Evolutionary conservation across 2,888 invertebrate genomes (phyloP).

Genomic region (Zaprionus lineosus): DNA sequence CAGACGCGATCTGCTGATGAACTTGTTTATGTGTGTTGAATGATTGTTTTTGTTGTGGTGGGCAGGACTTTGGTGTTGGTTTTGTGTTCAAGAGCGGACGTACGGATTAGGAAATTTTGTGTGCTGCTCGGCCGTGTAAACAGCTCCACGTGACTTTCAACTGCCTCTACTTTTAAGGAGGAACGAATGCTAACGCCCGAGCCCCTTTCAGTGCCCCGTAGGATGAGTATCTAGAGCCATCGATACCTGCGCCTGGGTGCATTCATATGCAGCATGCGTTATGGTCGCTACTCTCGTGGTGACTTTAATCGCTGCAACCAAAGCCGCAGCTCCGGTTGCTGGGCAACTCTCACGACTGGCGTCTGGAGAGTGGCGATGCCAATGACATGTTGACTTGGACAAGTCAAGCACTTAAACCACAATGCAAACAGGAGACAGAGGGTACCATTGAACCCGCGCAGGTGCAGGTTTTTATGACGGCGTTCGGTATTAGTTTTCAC

Average conservation of each 20-base stretch:
- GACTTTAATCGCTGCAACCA: constrained; percentile 11
- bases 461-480: constrained; percentile 42
- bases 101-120: constrained; percentile 25
- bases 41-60: constrained; percentile 19
- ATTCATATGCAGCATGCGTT: too few relatives aligned
- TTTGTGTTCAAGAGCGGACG: constrained; percentile 21
- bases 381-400: constrained; percentile 63
- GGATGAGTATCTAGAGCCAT: too few relatives aligned
- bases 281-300: background rate
- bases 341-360: constrained; percentile 13
- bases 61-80: constrained; percentile 9
- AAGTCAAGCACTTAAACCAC: constrained; percentile 34
- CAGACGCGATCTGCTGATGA: constrained; percentile 25
- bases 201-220: constrained; percentile 21
- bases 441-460: constrained; percentile 49
- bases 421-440: constrained; percentile 18
- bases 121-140: constrained; percentile 20
- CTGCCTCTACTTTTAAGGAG: too few relatives aligned
- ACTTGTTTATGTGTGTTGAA: constrained; percentile 36
- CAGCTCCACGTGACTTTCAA: constrained; percentile 19
- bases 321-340: constrained; percentile 22
- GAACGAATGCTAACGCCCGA: too few relatives aligned
- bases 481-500: constrained; percentile 47
- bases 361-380: constrained; percentile 44
- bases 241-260: too few relatives aligned